A percentile compares a stretch with the other conserved stretches of the same genome.
phyloP scores from a whole-genome alignment of 2,797 vertebrate species.

The Myripristis murdjan region DNA sequence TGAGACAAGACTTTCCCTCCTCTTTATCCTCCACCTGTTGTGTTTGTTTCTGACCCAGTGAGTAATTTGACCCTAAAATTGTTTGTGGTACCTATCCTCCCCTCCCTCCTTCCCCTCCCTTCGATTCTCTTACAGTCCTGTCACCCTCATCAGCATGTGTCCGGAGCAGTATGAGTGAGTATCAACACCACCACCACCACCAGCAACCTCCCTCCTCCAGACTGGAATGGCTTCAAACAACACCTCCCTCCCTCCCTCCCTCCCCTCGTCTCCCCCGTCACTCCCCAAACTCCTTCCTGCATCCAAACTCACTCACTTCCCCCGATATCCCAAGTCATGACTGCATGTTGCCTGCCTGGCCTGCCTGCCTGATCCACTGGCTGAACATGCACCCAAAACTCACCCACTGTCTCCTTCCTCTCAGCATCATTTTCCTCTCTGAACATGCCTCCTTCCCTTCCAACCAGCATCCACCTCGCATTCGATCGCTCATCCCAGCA shows the following conservation, averaged over 20 bases:
- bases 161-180: slow-evolving; percentile 99
- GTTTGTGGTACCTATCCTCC: slow-evolving; percentile 69
- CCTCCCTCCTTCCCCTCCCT: slow-evolving; percentile 63
- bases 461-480: slow-evolving; percentile 62
- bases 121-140: slow-evolving; percentile 89
- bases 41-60: slow-evolving; percentile 46
- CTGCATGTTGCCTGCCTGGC: slow-evolving; percentile 79
- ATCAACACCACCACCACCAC: slow-evolving; percentile 71
- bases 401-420: slow-evolving; percentile 32
- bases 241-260: slow-evolving; percentile 39
- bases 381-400: slow-evolving; percentile 56
- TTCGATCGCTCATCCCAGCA: slow-evolving; percentile 54
- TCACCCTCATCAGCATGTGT: slow-evolving; percentile 99
- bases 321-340: slow-evolving; percentile 37
- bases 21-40: slow-evolving; percentile 54
- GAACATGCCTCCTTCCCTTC: slow-evolving; percentile 37
- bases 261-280: no score
- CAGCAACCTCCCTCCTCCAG: slow-evolving; percentile 31
- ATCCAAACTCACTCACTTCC: slow-evolving; percentile 18
- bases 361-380: slow-evolving; percentile 59
- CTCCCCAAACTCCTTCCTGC: neutral
- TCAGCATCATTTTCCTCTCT: slow-evolving; percentile 27
- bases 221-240: slow-evolving; percentile 69
- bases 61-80: slow-evolving; percentile 68
- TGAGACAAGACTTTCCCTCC: slow-evolving; percentile 22